Evolutionary conservation across 2,113 vertebrate genomes (phyloP), one percentile per base, ranked within the genome.

Genomic region (Cisticola juncidis): DNA sequence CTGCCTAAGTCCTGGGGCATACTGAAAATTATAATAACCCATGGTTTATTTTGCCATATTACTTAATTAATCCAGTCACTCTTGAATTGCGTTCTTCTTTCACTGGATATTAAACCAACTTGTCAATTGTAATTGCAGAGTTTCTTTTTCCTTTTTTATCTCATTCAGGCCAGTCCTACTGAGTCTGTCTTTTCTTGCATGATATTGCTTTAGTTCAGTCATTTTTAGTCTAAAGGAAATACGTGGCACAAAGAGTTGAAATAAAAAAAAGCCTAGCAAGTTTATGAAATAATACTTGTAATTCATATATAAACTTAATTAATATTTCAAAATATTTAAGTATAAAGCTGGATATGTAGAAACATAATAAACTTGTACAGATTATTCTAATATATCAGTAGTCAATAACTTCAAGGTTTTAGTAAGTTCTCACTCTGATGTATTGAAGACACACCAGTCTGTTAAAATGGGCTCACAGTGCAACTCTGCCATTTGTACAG

Each of bases 41-140:
- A 12, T 53, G 56, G 53, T 77, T 96, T 91, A 70, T 45, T 64
- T 94, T 93, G 86, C 92, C 76, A 78, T 97, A 97, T 97, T 92
- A 92, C 95, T 95, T 97, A 96, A 97, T 97, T 96, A 97, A 96
- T 97, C 94, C 88, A 88, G 88, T 74, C 83, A 70, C 77, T 92
- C 58, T 66, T 56, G 66, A 91, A 92, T 45, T 95, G 56, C 80
- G 80, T 90, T 95, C 72, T 88, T 96, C 61, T 95, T 89, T 92
- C 83, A 87, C 76, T 94, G 60, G 95, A 97, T 98, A 98, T 97
- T 98, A 98, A 98, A 97, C 92, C 97, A 98, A 98, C 97, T 98
- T 97, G 94, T 98, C 98, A 97, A 88, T 91, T 14, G 79, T 94
- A 95, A 96, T 96, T 92, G 83, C 53, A 70, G 70, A 92, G 35